Evolutionary conservation across 1,140 invertebrate species (phyloP).

Genomic region (Tribolium madens): DNA sequence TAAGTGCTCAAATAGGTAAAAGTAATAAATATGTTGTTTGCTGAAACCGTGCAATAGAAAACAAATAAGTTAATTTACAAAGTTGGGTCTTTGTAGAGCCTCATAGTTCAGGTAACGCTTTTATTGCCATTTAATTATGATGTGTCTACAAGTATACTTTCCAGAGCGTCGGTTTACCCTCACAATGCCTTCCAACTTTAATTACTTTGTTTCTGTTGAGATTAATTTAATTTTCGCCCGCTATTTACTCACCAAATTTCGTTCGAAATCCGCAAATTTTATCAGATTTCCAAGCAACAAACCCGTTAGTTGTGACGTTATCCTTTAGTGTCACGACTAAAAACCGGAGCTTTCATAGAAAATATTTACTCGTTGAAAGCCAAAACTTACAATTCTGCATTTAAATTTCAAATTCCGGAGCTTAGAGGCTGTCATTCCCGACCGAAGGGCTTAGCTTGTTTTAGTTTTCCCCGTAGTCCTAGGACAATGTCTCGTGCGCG

Average conservation of each 20-base stretch:
- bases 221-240: not conserved
- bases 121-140: not conserved
- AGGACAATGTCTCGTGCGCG: not conserved
- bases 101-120: not conserved
- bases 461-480: not conserved
- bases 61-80: not conserved
- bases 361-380: too few species aligned
- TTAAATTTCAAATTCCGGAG: not conserved
- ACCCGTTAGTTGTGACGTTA: too few species aligned
- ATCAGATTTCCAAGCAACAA: too few species aligned
- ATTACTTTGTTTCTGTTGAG: not conserved
- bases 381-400: too few species aligned
- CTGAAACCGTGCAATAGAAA: not conserved
- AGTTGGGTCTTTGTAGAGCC: not conserved
- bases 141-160: not conserved
- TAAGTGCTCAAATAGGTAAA: too few species aligned
- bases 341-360: too few species aligned
- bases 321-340: too few species aligned
- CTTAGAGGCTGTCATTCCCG: not conserved
- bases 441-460: constrained; percentile 2
- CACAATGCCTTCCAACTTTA: not conserved
- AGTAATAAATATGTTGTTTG: not conserved
- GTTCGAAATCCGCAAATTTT: too few species aligned
- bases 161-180: not conserved
- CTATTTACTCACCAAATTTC: too few species aligned